Evolutionary conservation across 2,888 invertebrate species (phyloP), one percentile per base, ranked within the genome.

Genomic region (Loripinus fragilis): DNA sequence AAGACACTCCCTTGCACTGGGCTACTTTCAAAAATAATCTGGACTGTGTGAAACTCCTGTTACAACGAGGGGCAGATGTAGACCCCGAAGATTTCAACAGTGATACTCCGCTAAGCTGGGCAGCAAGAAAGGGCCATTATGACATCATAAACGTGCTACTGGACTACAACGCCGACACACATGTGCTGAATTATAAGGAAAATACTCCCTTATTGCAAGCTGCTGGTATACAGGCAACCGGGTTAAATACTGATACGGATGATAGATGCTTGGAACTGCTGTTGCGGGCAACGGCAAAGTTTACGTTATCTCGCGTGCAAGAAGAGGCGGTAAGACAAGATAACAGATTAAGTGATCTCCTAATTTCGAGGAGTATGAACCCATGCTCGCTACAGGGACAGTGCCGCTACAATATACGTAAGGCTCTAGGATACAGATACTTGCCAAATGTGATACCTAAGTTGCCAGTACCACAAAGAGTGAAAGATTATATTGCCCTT

Each of bases 1-100:
- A 81, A 10, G 91, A 92, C 86, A 93, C 93, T 0, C 89, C 93
- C 0, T 84, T 93, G 5, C 93, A 93, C 85, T 93, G 93, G 93
- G 93, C 93, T 0, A 87, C 92, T n/a, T 93, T 91, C 77, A 93
- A 92, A 83, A 90, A 92, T 82, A 90, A 91, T 64, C 80, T 87
- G 17, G 79, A 78, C 1, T 91, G 92, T 83, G 91, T 92, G 1
- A 86, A 87, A 66, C 35, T 89, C 0, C 82, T 93, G 15, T 85
- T 93, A 7, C 88, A 90, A 71, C 66, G 87, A 45, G 92, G 93
- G 15, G 93, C 93, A 2, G 66, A 87, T 52, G 90, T 91, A 0
- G 89, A 93, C 78, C 88, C 88, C 1, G 45, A 81, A n/a, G 92
- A 93, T 78, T 90, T 81, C 77, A 92, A 92, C 77, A 79, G 85